Percentiles rank a stretch among this genome's conserved stretches.
These are phyloP conservation scores for Henicopernis longicauda DNA, from an alignment of 2,113 vertebrate species.

Conservation along the genomic window DNA sequence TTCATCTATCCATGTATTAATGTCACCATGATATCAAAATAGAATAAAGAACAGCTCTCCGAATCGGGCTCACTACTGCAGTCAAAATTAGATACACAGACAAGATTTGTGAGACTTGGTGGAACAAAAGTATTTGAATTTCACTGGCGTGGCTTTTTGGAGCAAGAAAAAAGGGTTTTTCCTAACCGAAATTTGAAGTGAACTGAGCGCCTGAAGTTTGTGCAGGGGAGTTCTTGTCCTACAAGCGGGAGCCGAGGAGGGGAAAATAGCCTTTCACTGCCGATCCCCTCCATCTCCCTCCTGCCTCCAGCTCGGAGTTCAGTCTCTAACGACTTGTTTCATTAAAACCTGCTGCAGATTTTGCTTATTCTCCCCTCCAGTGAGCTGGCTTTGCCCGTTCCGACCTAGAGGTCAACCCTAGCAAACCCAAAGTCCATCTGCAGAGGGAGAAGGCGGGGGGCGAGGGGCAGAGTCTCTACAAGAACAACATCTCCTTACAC, in stretches of 20 bases:
- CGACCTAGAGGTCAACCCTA: not conserved
- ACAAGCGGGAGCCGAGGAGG: not conserved
- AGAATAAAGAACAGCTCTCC: not conserved
- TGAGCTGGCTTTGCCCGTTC: not conserved
- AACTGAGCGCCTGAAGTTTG: not conserved
- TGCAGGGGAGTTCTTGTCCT: not conserved
- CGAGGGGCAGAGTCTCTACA: not conserved
- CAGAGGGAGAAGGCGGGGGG: not conserved
- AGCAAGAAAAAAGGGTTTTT: not conserved
- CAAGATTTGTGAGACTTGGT: not conserved
- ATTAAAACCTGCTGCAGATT: not conserved
- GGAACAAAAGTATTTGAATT: not conserved
- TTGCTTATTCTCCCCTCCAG: not conserved
- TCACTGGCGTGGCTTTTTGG: not conserved
- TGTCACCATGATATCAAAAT: slow-evolving; percentile 1
- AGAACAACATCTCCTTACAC: slow-evolving; percentile 78
- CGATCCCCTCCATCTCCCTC: accelerated
- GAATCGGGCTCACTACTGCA: not conserved
- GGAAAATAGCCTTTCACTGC: not conserved
- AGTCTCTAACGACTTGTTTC: not conserved
- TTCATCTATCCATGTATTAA: not conserved
- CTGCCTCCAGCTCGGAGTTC: not conserved
- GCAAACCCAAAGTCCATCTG: not conserved
- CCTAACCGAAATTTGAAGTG: not conserved
- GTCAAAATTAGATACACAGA: not conserved